phyloP scores from a whole-genome alignment of 2,888 invertebrate genomes.

The Sphaerophoria rueppellii region DNA sequence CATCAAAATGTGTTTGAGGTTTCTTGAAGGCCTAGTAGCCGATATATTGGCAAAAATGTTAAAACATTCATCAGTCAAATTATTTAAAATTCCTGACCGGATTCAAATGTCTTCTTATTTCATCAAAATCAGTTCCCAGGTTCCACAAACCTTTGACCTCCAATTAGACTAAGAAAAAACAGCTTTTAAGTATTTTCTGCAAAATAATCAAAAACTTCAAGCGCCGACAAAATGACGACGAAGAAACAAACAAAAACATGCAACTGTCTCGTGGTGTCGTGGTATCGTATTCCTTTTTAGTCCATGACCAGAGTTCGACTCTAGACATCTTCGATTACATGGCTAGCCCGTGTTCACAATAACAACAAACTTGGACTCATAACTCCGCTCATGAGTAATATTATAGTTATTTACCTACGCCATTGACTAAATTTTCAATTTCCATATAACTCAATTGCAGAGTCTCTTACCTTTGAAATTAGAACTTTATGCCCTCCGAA shows the following conservation, averaged over 20 bases:
- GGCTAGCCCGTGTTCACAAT: conserved; percentile 26
- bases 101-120: no score
- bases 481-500: conserved; percentile 49
- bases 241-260: conserved; percentile 14
- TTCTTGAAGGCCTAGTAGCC: no score
- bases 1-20: no score
- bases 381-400: not conserved
- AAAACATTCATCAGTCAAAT: no score
- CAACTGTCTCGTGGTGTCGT: conserved; percentile 50
- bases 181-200: not conserved
- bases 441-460: conserved; percentile 6
- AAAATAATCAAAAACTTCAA: conserved; percentile 17
- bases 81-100: no score
- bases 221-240: conserved; percentile 28
- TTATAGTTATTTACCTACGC: conserved; percentile 11
- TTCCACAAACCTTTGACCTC: conserved; percentile 24
- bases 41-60: no score
- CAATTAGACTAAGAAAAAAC: conserved; percentile 9
- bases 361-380: not conserved
- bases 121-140: conserved; percentile 22
- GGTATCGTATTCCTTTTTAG: conserved; percentile 54
- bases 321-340: conserved; percentile 66
- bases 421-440: conserved; percentile 63
- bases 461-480: conserved; percentile 55
- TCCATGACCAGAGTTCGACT: conserved; percentile 19